phyloP scores from a whole-genome alignment of 2,113 vertebrate genomes.

The Morone saxatilis region DNA sequence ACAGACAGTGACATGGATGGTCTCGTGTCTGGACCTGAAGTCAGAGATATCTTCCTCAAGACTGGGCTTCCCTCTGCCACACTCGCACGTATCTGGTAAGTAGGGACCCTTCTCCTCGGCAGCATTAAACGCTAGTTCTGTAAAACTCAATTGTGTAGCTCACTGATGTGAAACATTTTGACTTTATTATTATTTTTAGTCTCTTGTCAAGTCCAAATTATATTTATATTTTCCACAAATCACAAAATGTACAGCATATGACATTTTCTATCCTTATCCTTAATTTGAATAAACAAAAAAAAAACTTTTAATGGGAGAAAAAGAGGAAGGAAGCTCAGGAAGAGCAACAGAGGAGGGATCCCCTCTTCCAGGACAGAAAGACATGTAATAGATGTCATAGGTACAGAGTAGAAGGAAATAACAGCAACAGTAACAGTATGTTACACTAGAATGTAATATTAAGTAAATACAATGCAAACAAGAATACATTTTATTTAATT shows the following conservation, averaged over 20 bases:
- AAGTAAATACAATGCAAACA: too few relatives aligned
- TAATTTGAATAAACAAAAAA: background rate
- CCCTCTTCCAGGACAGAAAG: background rate
- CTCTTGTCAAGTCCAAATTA: too few relatives aligned
- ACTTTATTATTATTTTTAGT: too few relatives aligned
- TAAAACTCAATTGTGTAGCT: background rate
- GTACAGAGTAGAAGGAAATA: background rate
- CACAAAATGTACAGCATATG: too few relatives aligned
- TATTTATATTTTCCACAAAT: too few relatives aligned
- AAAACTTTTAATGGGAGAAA: background rate
- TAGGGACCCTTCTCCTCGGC: accelerated
- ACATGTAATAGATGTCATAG: background rate
- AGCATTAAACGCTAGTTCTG: background rate
- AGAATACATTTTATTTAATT: background rate
- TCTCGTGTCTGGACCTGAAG: slow-evolving; percentile 96
- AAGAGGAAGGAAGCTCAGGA: background rate
- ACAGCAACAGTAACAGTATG: background rate
- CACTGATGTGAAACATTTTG: background rate
- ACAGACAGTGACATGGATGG: slow-evolving; percentile 96
- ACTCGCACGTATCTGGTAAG: slow-evolving; percentile 96
- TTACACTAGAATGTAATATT: background rate
- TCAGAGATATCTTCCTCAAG: slow-evolving; percentile 95
- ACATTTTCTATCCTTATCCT: too few relatives aligned
- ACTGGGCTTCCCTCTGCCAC: slow-evolving; percentile 93
- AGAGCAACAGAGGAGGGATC: background rate